Evolutionary conservation across 1,140 invertebrate species (phyloP).

Genomic region (Palaemon carinicauda): DNA sequence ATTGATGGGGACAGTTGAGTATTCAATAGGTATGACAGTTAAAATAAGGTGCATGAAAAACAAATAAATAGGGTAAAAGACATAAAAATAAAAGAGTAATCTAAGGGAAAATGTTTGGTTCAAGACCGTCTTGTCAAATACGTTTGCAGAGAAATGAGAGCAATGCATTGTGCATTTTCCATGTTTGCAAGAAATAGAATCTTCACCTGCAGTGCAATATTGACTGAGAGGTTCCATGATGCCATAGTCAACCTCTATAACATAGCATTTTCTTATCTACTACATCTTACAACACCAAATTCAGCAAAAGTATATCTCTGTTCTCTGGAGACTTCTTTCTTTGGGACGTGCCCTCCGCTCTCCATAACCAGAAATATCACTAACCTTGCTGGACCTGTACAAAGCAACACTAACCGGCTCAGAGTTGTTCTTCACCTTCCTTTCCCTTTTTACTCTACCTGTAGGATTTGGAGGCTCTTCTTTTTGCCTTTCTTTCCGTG

Average conservation of each 20-base stretch:
- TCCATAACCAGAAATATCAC: background rate
- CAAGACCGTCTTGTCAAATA: background rate
- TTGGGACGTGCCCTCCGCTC: conserved; percentile 19
- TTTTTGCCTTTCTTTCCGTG: conserved; percentile 48
- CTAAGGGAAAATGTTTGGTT: background rate
- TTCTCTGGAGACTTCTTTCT: background rate
- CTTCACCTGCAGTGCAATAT: background rate
- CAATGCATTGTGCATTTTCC: background rate
- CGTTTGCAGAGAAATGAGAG: background rate
- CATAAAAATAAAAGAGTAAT: background rate
- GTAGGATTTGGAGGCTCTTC: conserved; percentile 45
- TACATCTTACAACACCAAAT: background rate
- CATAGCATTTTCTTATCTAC: too few relatives aligned
- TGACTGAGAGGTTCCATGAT: background rate
- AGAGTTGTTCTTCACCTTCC: conserved; percentile 48
- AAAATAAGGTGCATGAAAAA: background rate
- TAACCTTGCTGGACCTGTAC: conserved; percentile 29
- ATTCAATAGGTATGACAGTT: too few relatives aligned
- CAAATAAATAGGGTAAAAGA: background rate
- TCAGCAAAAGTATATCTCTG: background rate
- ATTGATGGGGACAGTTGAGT: too few relatives aligned
- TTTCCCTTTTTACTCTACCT: conserved; percentile 38
- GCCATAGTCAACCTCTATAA: background rate
- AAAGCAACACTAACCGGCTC: conserved; percentile 46
- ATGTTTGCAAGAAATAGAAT: background rate